Percentiles rank a stretch among this genome's conserved stretches.
phyloP scores from a whole-genome alignment of 2,113 vertebrate genomes.

The Poicephalus meyeri region DNA sequence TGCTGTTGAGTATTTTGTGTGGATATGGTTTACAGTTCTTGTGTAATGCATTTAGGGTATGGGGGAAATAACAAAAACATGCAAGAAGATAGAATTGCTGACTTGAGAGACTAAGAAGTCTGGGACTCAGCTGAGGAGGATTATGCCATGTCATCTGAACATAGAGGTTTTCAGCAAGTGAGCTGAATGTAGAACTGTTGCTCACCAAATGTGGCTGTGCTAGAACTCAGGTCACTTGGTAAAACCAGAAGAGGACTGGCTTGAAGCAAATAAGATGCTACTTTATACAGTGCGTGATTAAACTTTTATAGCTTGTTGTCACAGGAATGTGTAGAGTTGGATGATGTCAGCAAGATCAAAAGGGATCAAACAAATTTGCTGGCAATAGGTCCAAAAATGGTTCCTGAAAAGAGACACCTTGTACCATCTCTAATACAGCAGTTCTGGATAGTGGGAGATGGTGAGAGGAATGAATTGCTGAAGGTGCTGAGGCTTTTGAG shows the following conservation, averaged over 20 bases:
- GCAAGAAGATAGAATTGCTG: not conserved
- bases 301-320: not conserved
- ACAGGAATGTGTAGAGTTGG: not conserved
- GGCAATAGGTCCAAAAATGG: not conserved
- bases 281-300: not conserved
- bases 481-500: not conserved
- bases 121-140: not conserved
- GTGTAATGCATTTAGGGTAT: not conserved
- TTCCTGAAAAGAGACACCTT: not conserved
- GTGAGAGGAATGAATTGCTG: not conserved
- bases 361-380: not conserved
- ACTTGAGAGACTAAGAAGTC: not conserved
- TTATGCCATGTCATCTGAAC: not conserved
- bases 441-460: not conserved
- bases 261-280: not conserved
- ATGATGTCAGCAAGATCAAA: not conserved
- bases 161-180: not conserved
- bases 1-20: not conserved
- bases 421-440: not conserved
- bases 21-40: not conserved
- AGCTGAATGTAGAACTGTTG: not conserved
- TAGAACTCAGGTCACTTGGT: not conserved
- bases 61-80: not conserved
- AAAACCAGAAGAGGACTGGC: not conserved
- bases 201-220: not conserved